Evolutionary conservation across 2,113 vertebrate species (phyloP).

Genomic region (Podilymbus podiceps): DNA sequence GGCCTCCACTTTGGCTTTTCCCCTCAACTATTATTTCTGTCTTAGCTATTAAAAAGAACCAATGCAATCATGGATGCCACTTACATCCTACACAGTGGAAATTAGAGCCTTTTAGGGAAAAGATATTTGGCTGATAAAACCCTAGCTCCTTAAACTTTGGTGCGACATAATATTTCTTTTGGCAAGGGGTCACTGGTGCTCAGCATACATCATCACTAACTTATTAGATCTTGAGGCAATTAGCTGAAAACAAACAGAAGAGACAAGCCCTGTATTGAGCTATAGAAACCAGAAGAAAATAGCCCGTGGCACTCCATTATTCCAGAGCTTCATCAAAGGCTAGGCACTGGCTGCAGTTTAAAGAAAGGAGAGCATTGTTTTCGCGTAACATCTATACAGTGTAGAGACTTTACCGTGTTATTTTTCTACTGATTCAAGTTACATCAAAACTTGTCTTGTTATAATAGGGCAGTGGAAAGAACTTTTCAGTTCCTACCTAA

Average conservation of each 20-base stretch:
- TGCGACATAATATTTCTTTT: slow-evolving; percentile 88
- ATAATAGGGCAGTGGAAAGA: slow-evolving; percentile 81
- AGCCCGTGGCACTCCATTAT: slow-evolving; percentile 87
- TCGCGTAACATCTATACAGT: slow-evolving; percentile 84
- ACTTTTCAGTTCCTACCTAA: slow-evolving; percentile 86
- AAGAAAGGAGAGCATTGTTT: slow-evolving; percentile 94
- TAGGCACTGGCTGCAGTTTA: slow-evolving; percentile 73
- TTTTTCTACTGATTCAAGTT: slow-evolving; percentile 91
- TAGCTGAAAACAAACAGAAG: slow-evolving; percentile 95
- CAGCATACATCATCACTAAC: slow-evolving; percentile 94
- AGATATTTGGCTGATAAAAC: slow-evolving; percentile 77
- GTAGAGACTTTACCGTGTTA: slow-evolving; percentile 74
- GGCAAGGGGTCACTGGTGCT: slow-evolving; percentile 86
- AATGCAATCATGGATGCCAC: background rate
- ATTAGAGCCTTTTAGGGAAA: slow-evolving; percentile 71
- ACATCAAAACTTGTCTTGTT: slow-evolving; percentile 77
- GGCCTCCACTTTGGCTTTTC: background rate
- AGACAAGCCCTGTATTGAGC: slow-evolving; percentile 94
- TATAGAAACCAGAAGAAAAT: slow-evolving; percentile 84
- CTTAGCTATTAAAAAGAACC: background rate
- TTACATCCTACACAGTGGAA: slow-evolving; percentile 75
- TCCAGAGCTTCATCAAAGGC: slow-evolving; percentile 88
- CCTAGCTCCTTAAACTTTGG: slow-evolving; percentile 69
- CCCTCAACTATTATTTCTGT: background rate
- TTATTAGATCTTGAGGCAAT: slow-evolving; percentile 99